These are phyloP conservation scores for Phalacrocorax carbo DNA, from an alignment of 2,113 vertebrate genomes.

Conservation along the genomic window DNA sequence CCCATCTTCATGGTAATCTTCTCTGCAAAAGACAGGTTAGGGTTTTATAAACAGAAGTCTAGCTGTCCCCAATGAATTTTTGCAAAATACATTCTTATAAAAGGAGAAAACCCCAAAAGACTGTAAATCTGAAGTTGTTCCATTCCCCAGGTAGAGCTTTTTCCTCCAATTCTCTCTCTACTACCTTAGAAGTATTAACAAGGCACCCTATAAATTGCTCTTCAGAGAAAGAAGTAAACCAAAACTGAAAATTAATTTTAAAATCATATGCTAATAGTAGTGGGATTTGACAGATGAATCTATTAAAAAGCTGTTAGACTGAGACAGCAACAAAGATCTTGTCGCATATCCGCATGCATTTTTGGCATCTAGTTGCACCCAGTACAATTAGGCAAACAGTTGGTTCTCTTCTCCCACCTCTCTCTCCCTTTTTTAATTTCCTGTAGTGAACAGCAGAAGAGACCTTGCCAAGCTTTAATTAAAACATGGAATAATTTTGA, in stretches of 20 bases:
- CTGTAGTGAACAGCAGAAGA: neutral
- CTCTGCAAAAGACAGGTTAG: constrained; percentile 64
- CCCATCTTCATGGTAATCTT: constrained; percentile 87
- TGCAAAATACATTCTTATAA: neutral
- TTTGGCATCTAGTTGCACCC: neutral
- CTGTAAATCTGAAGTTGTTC: neutral
- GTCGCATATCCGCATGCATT: neutral
- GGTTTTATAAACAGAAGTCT: constrained; percentile 6
- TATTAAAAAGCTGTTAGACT: neutral
- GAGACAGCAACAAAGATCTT: neutral
- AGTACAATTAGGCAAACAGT: neutral
- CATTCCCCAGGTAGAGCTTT: neutral
- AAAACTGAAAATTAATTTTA: neutral
- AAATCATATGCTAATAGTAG: neutral
- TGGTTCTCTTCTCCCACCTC: neutral
- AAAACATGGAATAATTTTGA: neutral
- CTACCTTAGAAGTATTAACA: neutral
- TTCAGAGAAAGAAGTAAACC: neutral
- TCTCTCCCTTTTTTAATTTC: constrained; percentile 13
- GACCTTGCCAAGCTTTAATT: constrained; percentile 18
- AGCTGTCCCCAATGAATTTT: neutral
- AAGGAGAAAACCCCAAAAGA: neutral
- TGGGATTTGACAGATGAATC: neutral
- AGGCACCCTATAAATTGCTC: neutral
- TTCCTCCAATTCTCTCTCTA: neutral